A percentile compares a stretch with the other conserved stretches of the same genome.
phyloP scores from a whole-genome alignment of 2,113 vertebrate species.

The Periophthalmus modestus region DNA sequence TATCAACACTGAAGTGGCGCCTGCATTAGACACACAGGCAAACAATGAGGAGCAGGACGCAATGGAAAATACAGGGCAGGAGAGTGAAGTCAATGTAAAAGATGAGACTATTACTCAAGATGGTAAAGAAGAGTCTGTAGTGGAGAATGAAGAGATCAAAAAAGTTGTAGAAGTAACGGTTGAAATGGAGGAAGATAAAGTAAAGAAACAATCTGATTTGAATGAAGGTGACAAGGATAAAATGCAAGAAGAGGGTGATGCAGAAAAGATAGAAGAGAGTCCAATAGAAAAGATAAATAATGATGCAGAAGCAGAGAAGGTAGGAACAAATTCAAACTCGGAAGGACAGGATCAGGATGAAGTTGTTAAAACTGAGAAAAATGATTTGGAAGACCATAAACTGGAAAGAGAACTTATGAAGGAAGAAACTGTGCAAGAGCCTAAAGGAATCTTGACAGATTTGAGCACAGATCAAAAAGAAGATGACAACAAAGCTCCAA shows the following conservation, averaged over 20 bases:
- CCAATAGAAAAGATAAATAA: conserved; percentile 15
- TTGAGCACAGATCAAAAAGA: not conserved
- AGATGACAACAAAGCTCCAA: not conserved
- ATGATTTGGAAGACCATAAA: conserved; percentile 4
- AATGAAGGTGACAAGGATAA: not conserved
- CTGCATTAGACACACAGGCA: conserved; percentile 28
- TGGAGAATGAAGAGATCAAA: not conserved
- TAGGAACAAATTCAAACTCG: conserved; percentile 2
- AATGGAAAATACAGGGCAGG: conserved; percentile 17
- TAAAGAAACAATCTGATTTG: not conserved
- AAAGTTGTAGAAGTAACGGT: not conserved
- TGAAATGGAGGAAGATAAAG: conserved; percentile 7
- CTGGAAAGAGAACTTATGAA: conserved; percentile 12
- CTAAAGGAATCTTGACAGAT: not conserved
- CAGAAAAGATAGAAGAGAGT: conserved; percentile 1
- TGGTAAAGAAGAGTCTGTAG: conserved; percentile 1
- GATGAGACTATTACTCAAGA: conserved; percentile 20
- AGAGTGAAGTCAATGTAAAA: not conserved
- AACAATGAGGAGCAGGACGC: conserved; percentile 30
- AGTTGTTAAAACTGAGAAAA: not conserved
- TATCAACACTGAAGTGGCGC: conserved; percentile 43
- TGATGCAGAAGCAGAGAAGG: not conserved
- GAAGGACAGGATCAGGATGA: conserved; percentile 5
- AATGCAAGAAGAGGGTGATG: not conserved
- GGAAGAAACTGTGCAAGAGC: not conserved